Percentiles rank a stretch among this genome's conserved stretches.
phyloP scores from a whole-genome alignment of 2,113 vertebrate genomes.

The Chlorodrepanis virens region DNA sequence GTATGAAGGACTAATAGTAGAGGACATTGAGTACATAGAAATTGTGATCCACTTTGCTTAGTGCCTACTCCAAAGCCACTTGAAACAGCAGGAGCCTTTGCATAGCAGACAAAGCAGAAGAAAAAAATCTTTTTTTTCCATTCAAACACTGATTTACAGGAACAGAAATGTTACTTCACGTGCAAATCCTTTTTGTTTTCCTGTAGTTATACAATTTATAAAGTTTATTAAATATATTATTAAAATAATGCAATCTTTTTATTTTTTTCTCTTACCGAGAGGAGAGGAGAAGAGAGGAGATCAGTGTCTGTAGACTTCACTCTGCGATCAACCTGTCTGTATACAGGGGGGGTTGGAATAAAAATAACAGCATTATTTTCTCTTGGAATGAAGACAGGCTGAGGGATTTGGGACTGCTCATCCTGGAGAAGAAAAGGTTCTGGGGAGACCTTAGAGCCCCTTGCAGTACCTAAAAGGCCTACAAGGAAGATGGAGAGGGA shows the following conservation, averaged over 20 bases:
- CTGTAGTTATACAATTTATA: background rate
- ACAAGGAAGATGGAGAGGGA: background rate
- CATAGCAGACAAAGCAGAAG: background rate
- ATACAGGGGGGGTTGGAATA: background rate
- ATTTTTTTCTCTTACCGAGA: background rate
- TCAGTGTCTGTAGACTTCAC: background rate
- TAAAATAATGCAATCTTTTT: background rate
- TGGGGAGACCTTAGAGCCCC: background rate
- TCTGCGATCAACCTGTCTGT: fast-evolving
- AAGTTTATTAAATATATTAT: background rate
- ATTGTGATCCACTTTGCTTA: background rate
- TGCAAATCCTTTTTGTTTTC: background rate
- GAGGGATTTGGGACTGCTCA: background rate
- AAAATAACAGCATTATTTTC: background rate
- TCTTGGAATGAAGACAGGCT: background rate
- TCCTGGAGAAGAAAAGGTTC: background rate
- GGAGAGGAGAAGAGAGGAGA: too few relatives aligned
- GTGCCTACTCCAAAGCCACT: background rate
- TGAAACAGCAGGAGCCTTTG: background rate
- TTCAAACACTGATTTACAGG: background rate
- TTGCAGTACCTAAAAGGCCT: background rate
- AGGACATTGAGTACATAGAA: background rate
- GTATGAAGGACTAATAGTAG: background rate
- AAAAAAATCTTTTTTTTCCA: background rate
- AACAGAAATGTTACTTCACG: background rate